Evolutionary conservation across 1,140 invertebrate genomes (phyloP).

Genomic region (Drosophila takahashii): DNA sequence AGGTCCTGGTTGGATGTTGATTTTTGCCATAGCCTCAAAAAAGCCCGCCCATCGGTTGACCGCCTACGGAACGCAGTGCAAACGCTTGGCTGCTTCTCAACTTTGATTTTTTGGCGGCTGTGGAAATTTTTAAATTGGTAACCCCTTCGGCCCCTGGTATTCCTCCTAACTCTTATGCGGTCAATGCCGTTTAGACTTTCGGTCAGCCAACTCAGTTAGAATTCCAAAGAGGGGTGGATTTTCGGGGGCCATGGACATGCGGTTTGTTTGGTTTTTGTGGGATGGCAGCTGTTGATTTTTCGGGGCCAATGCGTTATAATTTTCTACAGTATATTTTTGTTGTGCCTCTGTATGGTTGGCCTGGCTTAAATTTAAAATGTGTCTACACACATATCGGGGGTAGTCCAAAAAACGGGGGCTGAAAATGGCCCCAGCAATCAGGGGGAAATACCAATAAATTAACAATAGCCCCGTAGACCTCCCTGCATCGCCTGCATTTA

Average conservation of each 20-base stretch:
- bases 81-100: slow-evolving; percentile 66
- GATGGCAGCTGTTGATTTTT: slow-evolving; percentile 79
- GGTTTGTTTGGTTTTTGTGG: slow-evolving; percentile 79
- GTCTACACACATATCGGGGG: slow-evolving; percentile 64
- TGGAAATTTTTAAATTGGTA: slow-evolving; percentile 79
- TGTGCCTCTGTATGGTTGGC: slow-evolving; percentile 24
- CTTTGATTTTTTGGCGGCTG: slow-evolving; percentile 70
- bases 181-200: slow-evolving; percentile 76
- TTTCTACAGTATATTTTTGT: slow-evolving; percentile 57
- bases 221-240: slow-evolving; percentile 1
- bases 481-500: slow-evolving; percentile 57
- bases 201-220: slow-evolving; percentile 65
- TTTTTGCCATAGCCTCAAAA: slow-evolving; percentile 34
- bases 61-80: slow-evolving; percentile 47
- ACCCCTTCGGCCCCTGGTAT: not conserved
- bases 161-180: slow-evolving; percentile 61
- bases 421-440: slow-evolving; percentile 7
- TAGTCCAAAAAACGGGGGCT: slow-evolving; percentile 2
- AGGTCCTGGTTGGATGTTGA: slow-evolving; percentile 36
- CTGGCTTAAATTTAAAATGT: slow-evolving; percentile 76
- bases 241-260: slow-evolving; percentile 48
- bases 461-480: slow-evolving; percentile 59
- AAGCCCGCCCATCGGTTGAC: slow-evolving; percentile 28
- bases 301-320: slow-evolving; percentile 79
- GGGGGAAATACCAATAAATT: slow-evolving; percentile 70